Evolutionary conservation across 30 jellyfish, hydroid and myxozoan genomes (phyloP), one percentile per base, ranked within the genome.

Genomic region (Hydractinia symbiolongicarpus): DNA sequence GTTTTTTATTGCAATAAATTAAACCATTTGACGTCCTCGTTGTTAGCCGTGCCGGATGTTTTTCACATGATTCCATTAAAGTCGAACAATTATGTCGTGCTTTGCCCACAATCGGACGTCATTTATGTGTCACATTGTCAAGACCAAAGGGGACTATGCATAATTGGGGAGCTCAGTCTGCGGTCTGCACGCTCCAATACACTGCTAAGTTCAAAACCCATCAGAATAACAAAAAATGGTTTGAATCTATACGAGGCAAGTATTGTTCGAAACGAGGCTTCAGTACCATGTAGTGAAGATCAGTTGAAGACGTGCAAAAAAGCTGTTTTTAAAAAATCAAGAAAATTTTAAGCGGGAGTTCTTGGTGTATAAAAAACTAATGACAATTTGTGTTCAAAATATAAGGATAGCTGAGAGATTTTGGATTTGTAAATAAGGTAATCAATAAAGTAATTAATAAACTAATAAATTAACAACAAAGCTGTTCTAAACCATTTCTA

Each of bases 21-120:
- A 20, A 56, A 56, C 13, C 57, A 61, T 51, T 21, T 83, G 68
- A 83, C 90, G 55, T 83, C 90, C 56, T 83, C 90, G 21, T 56
- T 83, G 61, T 21, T 83, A 15, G 87, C 84, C 6, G 66, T 83
- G 50, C 90, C 90, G 0, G 81, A 83, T 57, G 85, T 83, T 20
- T 74, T 83, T 64, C 50, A 74, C n/a, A 83, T 58, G 81, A 66
- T 83, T 5, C 60, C 88, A 55, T 52, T 68, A 6, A 83, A 62
- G 53, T 54, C 60, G 51, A 44, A 77, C 56, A 79, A 67, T 21
- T 51, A 60, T 54, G 87, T 79, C 16, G 87, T 79, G 58, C 50
- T 66, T 66, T 61, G 83, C 16, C 87, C 87, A 19, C 64, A 83
- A 19, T 16, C 78, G 20, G 87, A 79, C 15, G 53, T 79, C 0